These are phyloP conservation scores for Salvelinus namaycush DNA, from an alignment of 2,113 vertebrate genomes.

Conservation along the genomic window DNA sequence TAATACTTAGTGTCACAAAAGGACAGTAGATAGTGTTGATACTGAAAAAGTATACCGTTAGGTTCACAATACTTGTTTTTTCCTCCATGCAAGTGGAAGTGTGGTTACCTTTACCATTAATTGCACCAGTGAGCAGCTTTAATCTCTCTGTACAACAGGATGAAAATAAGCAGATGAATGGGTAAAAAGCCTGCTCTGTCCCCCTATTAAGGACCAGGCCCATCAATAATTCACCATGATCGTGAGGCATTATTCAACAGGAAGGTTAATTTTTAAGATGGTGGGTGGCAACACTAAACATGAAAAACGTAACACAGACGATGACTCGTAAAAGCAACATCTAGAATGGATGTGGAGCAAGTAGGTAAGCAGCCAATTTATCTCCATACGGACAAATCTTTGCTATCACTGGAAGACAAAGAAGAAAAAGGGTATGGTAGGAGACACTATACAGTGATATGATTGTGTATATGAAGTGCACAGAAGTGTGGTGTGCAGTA, in stretches of 20 bases:
- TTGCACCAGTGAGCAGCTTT: slow-evolving; percentile 50
- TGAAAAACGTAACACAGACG: slow-evolving; percentile 59
- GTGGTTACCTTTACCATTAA: slow-evolving; percentile 44
- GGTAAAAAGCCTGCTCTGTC: slow-evolving; percentile 59
- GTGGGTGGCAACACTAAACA: slow-evolving; percentile 68
- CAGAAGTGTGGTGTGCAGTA: neutral
- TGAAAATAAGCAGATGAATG: slow-evolving; percentile 54
- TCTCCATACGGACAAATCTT: slow-evolving; percentile 14
- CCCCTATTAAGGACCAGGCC: slow-evolving; percentile 69
- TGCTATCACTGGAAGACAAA: slow-evolving; percentile 23
- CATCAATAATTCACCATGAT: slow-evolving; percentile 82
- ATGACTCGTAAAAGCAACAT: slow-evolving; percentile 59
- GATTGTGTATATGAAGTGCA: neutral
- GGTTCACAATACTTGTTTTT: slow-evolving; percentile 6
- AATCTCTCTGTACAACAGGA: slow-evolving; percentile 15
- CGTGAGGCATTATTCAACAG: slow-evolving; percentile 79
- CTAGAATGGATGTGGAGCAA: slow-evolving; percentile 32
- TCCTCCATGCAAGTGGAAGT: slow-evolving; percentile 37
- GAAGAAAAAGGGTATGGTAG: neutral
- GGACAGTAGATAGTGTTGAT: too few relatives aligned
- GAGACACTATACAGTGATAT: neutral
- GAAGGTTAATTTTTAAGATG: slow-evolving; percentile 81
- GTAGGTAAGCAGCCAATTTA: slow-evolving; percentile 49
- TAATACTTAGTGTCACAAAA: too few relatives aligned
- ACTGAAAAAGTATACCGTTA: too few relatives aligned